These are phyloP conservation scores for Microcebus tavaratra DNA, from an alignment of 2,113 vertebrate species.

Conservation along the genomic window DNA sequence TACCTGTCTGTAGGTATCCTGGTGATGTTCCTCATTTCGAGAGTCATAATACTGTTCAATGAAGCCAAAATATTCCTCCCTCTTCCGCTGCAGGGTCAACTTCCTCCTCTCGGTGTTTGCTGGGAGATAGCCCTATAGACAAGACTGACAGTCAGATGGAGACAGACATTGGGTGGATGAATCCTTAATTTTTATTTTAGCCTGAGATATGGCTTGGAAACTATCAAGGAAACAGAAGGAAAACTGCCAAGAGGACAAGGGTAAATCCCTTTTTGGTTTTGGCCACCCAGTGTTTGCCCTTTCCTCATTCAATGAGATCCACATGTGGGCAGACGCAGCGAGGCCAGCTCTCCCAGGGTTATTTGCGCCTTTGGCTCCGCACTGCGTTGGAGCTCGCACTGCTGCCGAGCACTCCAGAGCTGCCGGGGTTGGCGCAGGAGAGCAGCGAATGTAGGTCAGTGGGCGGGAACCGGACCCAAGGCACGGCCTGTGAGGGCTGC, in stretches of 20 bases:
- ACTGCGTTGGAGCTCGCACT: rapidly evolving
- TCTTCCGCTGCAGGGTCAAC: conserved; percentile 93
- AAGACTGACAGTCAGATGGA: conserved; percentile 13
- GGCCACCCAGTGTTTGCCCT: neutral
- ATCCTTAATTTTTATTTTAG: neutral
- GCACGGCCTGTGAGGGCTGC: neutral
- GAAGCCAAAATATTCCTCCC: conserved; percentile 98
- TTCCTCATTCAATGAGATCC: neutral
- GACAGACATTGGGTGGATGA: neutral
- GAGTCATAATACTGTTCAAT: conserved; percentile 99
- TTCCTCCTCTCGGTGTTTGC: conserved; percentile 95
- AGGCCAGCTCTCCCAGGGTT: neutral
- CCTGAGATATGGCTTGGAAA: conserved; percentile 26
- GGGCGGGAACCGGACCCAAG: neutral
- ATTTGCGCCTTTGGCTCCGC: neutral
- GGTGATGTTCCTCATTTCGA: conserved; percentile 96
- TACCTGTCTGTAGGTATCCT: conserved; percentile 98
- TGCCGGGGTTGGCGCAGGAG: rapidly evolving
- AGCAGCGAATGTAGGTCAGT: neutral
- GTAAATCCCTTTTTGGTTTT: neutral
- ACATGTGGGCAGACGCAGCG: neutral
- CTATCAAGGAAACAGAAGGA: neutral
- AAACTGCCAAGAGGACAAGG: neutral
- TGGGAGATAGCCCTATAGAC: conserved; percentile 92
- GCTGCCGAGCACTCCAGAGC: neutral